Percentiles rank a stretch among this genome's conserved stretches.
phyloP scores from a whole-genome alignment of 30 jellyfish, hydroid and myxozoan genomes.

The Aurelia coerulea region DNA sequence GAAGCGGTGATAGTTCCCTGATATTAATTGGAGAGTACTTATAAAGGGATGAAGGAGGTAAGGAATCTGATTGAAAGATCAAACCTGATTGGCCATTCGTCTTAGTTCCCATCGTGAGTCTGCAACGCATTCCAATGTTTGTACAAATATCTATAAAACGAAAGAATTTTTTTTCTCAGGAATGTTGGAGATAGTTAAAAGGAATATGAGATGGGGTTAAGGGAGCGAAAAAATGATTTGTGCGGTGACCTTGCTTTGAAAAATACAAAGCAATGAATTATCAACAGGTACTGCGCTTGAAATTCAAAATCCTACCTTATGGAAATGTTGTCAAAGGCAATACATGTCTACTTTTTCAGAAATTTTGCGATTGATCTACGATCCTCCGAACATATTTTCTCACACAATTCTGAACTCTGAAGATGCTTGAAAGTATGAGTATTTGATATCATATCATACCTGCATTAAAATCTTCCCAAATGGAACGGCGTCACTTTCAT shows the following conservation, averaged over 20 bases:
- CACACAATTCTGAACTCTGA: too few relatives aligned
- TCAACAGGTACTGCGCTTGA: too few relatives aligned
- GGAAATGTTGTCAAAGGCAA: too few relatives aligned
- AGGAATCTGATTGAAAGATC: background rate
- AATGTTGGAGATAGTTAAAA: background rate
- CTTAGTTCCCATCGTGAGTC: constrained; percentile 87
- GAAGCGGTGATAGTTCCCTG: too few relatives aligned
- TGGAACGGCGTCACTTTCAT: background rate
- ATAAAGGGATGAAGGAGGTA: background rate
- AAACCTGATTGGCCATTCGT: constrained; percentile 92
- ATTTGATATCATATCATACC: background rate
- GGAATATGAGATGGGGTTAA: background rate
- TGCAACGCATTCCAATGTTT: constrained; percentile 75
- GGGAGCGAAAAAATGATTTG: too few relatives aligned
- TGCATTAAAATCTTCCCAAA: constrained; percentile 5
- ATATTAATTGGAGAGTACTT: too few relatives aligned
- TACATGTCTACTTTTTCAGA: too few relatives aligned
- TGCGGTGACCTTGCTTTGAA: too few relatives aligned
- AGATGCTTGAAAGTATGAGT: background rate
- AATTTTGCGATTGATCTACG: too few relatives aligned
- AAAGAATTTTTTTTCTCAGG: background rate
- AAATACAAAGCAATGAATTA: too few relatives aligned
- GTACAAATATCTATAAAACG: constrained; percentile 53
- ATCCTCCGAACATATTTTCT: too few relatives aligned
- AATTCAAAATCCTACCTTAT: too few relatives aligned